These are phyloP conservation scores for Macaria notata DNA, from an alignment of 2,888 invertebrate genomes.

Conservation along the genomic window DNA sequence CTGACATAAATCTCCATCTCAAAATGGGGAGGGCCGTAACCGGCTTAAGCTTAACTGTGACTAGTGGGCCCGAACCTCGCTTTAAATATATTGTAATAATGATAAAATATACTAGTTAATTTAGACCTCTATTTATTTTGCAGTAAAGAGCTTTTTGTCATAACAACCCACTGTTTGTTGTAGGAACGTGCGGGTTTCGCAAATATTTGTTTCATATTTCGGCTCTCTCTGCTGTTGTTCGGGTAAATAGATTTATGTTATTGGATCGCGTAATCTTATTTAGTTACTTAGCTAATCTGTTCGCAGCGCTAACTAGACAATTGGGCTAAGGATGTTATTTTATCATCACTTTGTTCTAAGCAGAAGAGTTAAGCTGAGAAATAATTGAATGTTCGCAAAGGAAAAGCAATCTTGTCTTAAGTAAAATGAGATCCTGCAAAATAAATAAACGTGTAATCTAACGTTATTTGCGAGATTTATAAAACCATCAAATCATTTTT, in stretches of 20 bases:
- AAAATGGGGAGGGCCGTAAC: constrained; percentile 81
- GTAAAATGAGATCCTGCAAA: no score
- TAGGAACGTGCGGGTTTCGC: constrained; percentile 47
- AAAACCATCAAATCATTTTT: no score
- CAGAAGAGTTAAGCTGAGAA: constrained; percentile 2
- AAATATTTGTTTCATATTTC: constrained; percentile 77
- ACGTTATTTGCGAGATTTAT: no score
- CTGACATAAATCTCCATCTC: constrained; percentile 82
- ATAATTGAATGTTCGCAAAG: no score
- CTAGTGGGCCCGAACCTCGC: constrained; percentile 74
- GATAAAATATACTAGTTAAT: constrained; percentile 79
- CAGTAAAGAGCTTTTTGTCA: constrained; percentile 66
- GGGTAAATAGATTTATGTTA: constrained; percentile 71
- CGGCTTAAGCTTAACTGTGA: constrained; percentile 81
- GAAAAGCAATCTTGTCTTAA: no score
- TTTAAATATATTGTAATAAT: constrained; percentile 81
- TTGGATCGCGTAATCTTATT: constrained; percentile 64
- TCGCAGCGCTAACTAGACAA: constrained; percentile 31
- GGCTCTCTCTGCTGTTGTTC: constrained; percentile 54
- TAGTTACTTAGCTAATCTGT: constrained; percentile 56
- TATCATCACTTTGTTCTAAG: constrained; percentile 10
- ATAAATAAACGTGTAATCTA: no score
- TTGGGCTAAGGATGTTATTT: constrained; percentile 9
- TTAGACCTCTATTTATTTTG: constrained; percentile 70
- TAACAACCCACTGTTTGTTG: constrained; percentile 58